Evolutionary conservation across 1,140 invertebrate genomes (phyloP).

Genomic region (Apis mellifera): Amel_HAv3.1 CM009940.2:8642501-8643000

Average conservation of each 20-base stretch:
- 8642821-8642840: too few relatives aligned
- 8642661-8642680: too few relatives aligned
- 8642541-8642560: background rate
- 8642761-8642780: too few relatives aligned
- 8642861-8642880: background rate
- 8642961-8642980: background rate
- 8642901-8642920: background rate
- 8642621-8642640: background rate
- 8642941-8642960: too few relatives aligned
- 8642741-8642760: background rate
- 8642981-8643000: background rate
- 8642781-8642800: too few relatives aligned
- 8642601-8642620: constrained; percentile 16
- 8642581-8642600: constrained; percentile 16
- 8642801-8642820: too few relatives aligned
- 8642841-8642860: too few relatives aligned
- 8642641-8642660: constrained; percentile 15
- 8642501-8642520: constrained; percentile 10
- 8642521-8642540: background rate
- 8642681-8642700: background rate
- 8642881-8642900: background rate
- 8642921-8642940: too few relatives aligned
- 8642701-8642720: background rate
- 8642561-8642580: background rate
- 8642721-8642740: background rate